Conservation (phyloP, 2,113 vertebrate genomes). For the Dromaius novaehollandiae region DNA sequence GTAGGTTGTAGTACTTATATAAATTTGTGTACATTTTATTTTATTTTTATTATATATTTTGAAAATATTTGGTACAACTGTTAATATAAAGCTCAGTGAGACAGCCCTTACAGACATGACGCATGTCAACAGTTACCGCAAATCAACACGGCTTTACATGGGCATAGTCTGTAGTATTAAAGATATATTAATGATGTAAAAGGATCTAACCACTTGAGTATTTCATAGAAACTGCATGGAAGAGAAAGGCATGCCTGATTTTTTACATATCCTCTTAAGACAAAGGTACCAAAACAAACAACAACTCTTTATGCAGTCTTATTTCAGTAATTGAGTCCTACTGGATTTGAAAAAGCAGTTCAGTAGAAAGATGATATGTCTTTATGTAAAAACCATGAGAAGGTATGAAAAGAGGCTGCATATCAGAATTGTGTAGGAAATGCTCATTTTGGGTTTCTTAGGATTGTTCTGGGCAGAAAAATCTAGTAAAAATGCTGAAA, state of each 20-base stretch:
- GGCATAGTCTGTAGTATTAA: background rate
- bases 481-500: background rate
- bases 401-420: background rate
- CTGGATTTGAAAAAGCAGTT: background rate
- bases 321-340: background rate
- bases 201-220: background rate
- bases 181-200: background rate
- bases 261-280: background rate
- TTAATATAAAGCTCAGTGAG: background rate
- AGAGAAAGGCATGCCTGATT: background rate
- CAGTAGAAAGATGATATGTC: background rate
- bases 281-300: background rate
- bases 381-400: background rate
- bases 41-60: background rate
- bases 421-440: background rate
- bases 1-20: fast-evolving
- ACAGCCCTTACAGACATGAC: background rate
- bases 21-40: background rate
- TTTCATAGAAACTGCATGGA: background rate
- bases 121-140: background rate
- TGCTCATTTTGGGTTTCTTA: background rate
- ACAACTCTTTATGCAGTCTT: background rate
- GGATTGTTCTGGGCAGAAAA: background rate
- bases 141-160: background rate
- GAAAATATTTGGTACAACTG: background rate